Base-by-base conservation (phyloP, 1,140 invertebrate species). In the Belonocnema kinseyi region DNA sequence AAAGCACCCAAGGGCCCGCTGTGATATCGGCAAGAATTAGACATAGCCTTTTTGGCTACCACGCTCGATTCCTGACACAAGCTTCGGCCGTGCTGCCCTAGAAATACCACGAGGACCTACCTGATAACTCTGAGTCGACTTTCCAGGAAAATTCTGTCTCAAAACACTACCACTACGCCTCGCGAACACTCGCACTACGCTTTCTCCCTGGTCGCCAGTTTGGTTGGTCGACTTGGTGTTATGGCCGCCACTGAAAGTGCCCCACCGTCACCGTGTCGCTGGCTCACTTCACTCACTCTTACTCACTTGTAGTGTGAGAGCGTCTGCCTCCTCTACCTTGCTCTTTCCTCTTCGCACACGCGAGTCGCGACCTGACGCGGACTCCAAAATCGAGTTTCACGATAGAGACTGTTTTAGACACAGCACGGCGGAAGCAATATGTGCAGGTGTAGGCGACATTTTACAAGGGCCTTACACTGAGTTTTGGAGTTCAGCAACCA, bases 1-100 rank as follows among this genome's bases (percentile, higher is more conserved):
- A 91, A 91, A 91, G 90, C 90, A 88, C 88, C 83, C 86, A 86
- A 88, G 86, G 85, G 85, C 84, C 86, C 85, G 81, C 82, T 72
- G 78, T 76, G 73, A 84, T 75, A 82, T 73, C 81, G 51, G 66
- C 74, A 74, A 80, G 76, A 80, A 76, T 83, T 80, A 82, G 77
- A 74, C 77, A 73, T 73, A 75, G 76, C 77, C 75, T 76, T 74
- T 58, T 71, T 72, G 77, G 53, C 52, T 80, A 80, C 76, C 76
- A 76, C 82, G 56, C 75, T 74, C 75, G 81, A 82, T 83, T 86
- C 80, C 80, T 82, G 75, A 78, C 77, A 76, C 79, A 71, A 75
- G 75, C 58, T 40, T 56, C 72, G 66, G 78, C 71, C 58, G 78
- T 21, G 14, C 72, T 46, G 26, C 54, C 76, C 21, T 75, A 70